Conservation (phyloP, 2,113 vertebrate species). For the Neomonachus schauinslandi region DNA sequence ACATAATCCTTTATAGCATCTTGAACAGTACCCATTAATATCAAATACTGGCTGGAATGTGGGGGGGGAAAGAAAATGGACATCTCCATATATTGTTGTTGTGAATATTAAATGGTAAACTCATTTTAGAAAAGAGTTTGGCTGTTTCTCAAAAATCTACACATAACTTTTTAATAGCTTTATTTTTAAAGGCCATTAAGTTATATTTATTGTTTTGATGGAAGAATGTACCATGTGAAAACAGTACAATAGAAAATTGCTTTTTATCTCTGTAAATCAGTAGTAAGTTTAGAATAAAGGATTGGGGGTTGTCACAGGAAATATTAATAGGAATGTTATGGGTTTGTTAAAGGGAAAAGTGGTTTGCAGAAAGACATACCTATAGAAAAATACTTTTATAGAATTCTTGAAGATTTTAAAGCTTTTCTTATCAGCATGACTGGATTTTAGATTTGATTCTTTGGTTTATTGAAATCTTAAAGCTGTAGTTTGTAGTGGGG, state of each 20-base stretch:
- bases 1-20: neutral
- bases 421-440: neutral
- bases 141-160: neutral
- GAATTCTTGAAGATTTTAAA: conserved; percentile 2
- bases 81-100: neutral
- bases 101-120: neutral
- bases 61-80: neutral
- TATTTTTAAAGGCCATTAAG: neutral
- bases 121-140: neutral
- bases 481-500: neutral
- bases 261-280: neutral
- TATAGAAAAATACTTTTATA: neutral
- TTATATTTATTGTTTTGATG: neutral
- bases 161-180: neutral
- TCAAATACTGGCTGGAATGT: neutral
- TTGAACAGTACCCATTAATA: neutral
- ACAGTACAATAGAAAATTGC: neutral
- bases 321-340: neutral
- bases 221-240: neutral
- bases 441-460: neutral
- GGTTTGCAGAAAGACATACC: neutral
- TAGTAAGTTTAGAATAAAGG: neutral
- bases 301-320: neutral
- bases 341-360: neutral
- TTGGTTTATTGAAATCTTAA: neutral